These are phyloP conservation scores for Hyles euphorbiae DNA, from an alignment of 1,140 invertebrate genomes.

Conservation along the genomic window DNA sequence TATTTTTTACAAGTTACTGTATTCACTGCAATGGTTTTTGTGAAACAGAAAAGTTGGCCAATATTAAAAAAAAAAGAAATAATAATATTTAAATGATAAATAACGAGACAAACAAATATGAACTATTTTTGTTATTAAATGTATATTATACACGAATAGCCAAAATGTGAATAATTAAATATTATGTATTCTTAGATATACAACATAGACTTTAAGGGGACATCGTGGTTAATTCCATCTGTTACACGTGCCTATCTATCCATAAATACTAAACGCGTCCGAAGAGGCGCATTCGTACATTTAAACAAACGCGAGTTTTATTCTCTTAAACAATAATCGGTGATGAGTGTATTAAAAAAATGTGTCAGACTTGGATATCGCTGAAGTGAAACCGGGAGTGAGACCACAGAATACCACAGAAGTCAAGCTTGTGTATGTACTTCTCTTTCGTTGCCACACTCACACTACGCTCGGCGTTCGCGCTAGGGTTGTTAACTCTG, in stretches of 20 bases:
- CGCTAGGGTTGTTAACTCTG: too few relatives aligned
- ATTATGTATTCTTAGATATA: constrained; percentile 64
- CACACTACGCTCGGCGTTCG: too few relatives aligned
- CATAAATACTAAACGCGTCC: constrained; percentile 31
- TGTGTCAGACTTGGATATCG: constrained; percentile 46
- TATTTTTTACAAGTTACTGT: too few relatives aligned
- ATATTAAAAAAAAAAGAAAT: neutral
- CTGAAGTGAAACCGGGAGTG: constrained; percentile 9
- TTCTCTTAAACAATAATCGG: constrained; percentile 9
- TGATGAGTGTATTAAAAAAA: constrained; percentile 34
- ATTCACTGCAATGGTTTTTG: too few relatives aligned
- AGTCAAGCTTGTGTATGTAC: too few relatives aligned
- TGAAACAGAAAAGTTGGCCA: too few relatives aligned
- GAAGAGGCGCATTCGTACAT: constrained; percentile 14
- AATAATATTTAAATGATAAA: neutral
- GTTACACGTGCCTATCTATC: constrained; percentile 48
- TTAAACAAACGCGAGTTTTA: constrained; percentile 6
- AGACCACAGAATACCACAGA: too few relatives aligned
- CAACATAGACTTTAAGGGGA: constrained; percentile 49
- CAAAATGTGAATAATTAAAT: constrained; percentile 70
- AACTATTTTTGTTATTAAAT: constrained; percentile 60
- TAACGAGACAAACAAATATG: constrained; percentile 31
- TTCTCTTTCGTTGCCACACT: too few relatives aligned
- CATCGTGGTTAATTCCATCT: constrained; percentile 48
- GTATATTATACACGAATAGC: constrained; percentile 73